These are phyloP conservation scores for Micoletzkya japonica DNA, from an alignment of 2,888 invertebrate species.

Conservation along the genomic window DNA sequence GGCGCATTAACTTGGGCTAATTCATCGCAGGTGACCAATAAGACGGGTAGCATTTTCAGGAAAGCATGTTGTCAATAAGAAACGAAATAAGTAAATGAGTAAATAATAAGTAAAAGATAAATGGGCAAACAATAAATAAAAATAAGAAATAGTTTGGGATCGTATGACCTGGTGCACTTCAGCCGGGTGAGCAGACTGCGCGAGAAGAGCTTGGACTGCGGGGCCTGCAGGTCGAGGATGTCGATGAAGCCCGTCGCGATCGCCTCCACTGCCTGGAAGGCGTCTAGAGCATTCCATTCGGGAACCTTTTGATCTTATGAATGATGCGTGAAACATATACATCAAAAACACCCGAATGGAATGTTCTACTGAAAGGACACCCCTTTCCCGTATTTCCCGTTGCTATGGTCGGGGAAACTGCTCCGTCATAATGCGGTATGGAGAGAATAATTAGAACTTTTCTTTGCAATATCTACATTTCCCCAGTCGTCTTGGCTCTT, in stretches of 20 bases:
- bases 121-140: neutral
- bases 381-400: neutral
- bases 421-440: too few species aligned
- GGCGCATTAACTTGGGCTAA: too few species aligned
- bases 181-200: conserved; percentile 46
- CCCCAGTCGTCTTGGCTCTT: too few species aligned
- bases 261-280: conserved; percentile 47
- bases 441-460: too few species aligned
- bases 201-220: conserved; percentile 23
- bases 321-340: too few species aligned
- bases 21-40: too few species aligned
- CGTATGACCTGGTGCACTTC: conserved; percentile 47
- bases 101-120: neutral
- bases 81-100: neutral
- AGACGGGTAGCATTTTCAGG: too few species aligned
- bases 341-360: too few species aligned
- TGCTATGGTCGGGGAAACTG: too few species aligned
- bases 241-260: conserved; percentile 54
- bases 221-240: conserved; percentile 55
- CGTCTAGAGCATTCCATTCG: neutral
- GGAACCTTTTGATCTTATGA: neutral
- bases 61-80: neutral
- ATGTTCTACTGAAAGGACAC: neutral
- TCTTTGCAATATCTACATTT: too few species aligned
- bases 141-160: neutral